Evolutionary conservation across 1,140 invertebrate species (phyloP).

Genomic region (Zaprionus inermis): DNA sequence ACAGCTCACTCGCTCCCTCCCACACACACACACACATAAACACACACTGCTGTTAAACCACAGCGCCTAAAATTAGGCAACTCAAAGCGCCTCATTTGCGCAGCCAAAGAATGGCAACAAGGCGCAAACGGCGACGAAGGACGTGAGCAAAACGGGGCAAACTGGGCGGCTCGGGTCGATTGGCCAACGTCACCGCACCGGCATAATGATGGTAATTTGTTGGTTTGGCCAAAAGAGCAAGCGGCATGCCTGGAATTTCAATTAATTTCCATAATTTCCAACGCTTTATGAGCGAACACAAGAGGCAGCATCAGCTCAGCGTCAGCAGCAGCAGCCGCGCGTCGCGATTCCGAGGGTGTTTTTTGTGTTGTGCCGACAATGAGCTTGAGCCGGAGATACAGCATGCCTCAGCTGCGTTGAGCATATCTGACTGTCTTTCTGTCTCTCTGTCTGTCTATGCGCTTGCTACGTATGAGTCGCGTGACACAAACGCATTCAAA

Average conservation of each 20-base stretch:
- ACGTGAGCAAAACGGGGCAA: background rate
- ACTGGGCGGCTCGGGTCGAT: conserved; percentile 5
- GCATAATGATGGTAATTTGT: conserved; percentile 84
- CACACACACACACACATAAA: conserved; percentile 11
- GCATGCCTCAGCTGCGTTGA: background rate
- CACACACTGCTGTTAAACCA: conserved; percentile 19
- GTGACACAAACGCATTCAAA: background rate
- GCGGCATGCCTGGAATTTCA: conserved; percentile 82
- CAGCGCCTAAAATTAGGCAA: conserved; percentile 63
- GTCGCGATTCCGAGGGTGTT: conserved; percentile 36
- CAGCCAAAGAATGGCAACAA: conserved; percentile 10
- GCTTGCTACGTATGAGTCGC: background rate
- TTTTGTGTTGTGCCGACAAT: conserved; percentile 27
- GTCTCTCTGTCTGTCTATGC: background rate
- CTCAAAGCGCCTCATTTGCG: conserved; percentile 55
- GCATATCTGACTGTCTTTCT: background rate
- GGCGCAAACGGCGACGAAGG: background rate
- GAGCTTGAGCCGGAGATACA: conserved; percentile 16
- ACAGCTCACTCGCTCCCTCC: background rate
- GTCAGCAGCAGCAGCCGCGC: conserved; percentile 35
- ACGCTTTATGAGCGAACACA: conserved; percentile 73
- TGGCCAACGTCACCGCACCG: conserved; percentile 33
- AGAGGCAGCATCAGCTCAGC: conserved; percentile 18
- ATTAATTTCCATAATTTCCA: conserved; percentile 84
- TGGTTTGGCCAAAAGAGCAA: conserved; percentile 81